Evolutionary conservation across 2,888 invertebrate genomes (phyloP).

Genomic region (Chloromyia formosa): DNA sequence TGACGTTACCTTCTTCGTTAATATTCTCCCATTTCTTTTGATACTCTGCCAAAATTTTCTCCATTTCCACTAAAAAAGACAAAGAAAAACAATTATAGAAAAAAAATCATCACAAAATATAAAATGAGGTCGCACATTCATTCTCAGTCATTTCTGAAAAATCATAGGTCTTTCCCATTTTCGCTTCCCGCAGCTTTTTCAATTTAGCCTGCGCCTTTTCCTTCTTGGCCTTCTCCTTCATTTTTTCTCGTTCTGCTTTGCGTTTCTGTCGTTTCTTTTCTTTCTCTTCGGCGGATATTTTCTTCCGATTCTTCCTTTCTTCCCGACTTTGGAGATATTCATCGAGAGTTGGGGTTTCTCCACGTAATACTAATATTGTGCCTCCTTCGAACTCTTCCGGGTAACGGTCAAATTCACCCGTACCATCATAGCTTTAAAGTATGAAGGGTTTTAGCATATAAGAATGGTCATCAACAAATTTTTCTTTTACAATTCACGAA

Average conservation of each 20-base stretch:
- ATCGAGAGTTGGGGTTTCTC: conserved; percentile 61
- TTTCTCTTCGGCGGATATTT: conserved; percentile 57
- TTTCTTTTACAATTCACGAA: conserved; percentile 68
- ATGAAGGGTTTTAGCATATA: not conserved
- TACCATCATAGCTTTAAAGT: conserved; percentile 56
- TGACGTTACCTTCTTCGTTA: conserved; percentile 60
- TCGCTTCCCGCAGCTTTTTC: conserved; percentile 53
- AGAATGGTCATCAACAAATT: not conserved
- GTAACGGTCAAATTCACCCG: conserved; percentile 64
- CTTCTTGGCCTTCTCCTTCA: conserved; percentile 52
- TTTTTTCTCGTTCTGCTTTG: conserved; percentile 54
- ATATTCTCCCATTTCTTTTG: conserved; percentile 58
- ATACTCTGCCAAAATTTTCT: conserved; percentile 56
- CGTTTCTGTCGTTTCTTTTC: conserved; percentile 54
- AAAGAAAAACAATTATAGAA: too few relatives aligned
- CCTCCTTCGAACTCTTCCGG: conserved; percentile 66
- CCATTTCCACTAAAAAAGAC: conserved; percentile 50
- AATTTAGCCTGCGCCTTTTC: conserved; percentile 4
- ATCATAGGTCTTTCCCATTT: conserved; percentile 52
- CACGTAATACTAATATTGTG: conserved; percentile 64
- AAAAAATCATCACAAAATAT: not conserved
- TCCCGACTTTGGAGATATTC: conserved; percentile 59
- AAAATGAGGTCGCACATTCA: not conserved
- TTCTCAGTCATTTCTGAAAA: conserved; percentile 24
- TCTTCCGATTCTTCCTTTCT: conserved; percentile 55